These are phyloP conservation scores for Hippocampus kuda DNA, from an alignment of 2,797 vertebrate species.

Conservation along the genomic window DNA sequence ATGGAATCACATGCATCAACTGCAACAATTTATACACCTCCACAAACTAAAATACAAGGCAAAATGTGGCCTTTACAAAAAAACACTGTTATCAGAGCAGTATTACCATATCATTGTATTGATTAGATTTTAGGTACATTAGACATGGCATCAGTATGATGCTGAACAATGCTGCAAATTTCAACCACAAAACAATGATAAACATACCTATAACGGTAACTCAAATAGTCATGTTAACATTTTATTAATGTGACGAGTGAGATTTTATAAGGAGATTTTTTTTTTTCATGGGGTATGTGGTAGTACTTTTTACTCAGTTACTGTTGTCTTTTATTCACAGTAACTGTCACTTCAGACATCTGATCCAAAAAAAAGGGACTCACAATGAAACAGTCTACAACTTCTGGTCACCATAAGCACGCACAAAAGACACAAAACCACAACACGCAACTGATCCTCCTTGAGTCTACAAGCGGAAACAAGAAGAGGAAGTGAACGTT, in stretches of 20 bases:
- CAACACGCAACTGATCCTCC: not conserved
- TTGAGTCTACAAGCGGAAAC: constrained; percentile 21
- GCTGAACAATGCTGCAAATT: not conserved
- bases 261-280: not conserved
- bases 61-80: not conserved
- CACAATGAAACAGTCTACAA: constrained; percentile 25
- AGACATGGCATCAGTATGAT: not conserved
- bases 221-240: not conserved
- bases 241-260: not conserved
- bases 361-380: not conserved
- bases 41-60: not conserved
- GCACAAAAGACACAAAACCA: constrained; percentile 17
- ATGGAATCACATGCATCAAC: not conserved
- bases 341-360: not conserved
- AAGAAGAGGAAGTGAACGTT: constrained; percentile 28
- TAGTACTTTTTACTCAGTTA: not conserved
- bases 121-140: not conserved
- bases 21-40: not conserved
- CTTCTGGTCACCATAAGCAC: constrained; percentile 7
- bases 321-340: not conserved
- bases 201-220: not conserved
- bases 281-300: not conserved
- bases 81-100: too few species aligned
- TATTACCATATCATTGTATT: not conserved
- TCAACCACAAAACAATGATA: not conserved